Percentiles rank a stretch among this genome's conserved stretches.
These are phyloP conservation scores for Urophycis tenuis DNA, from an alignment of 2,797 vertebrate genomes.

Conservation along the genomic window DNA sequence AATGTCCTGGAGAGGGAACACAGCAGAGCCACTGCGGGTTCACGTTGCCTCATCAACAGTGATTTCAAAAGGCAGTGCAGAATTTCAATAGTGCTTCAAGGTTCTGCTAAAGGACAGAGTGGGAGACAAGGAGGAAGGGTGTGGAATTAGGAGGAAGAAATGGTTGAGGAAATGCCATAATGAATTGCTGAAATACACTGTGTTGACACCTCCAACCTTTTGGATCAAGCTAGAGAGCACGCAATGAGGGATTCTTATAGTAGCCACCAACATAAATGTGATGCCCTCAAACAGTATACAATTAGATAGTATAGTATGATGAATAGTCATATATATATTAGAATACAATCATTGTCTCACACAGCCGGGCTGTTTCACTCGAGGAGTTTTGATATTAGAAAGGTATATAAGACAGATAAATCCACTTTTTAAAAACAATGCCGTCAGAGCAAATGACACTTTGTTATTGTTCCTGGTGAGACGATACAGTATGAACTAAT, in stretches of 20 bases:
- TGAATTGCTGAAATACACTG: constrained; percentile 52
- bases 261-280: constrained; percentile 40
- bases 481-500: constrained; percentile 30
- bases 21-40: constrained; percentile 57
- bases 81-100: constrained; percentile 74
- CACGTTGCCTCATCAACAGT: constrained; percentile 72
- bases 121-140: constrained; percentile 27
- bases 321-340: neutral
- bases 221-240: constrained; percentile 46
- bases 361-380: neutral
- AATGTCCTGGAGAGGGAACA: constrained; percentile 67
- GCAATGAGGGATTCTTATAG: constrained; percentile 41
- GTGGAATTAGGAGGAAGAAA: constrained; percentile 33
- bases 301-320: neutral
- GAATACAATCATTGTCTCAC: neutral
- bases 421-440: constrained; percentile 9
- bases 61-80: constrained; percentile 71
- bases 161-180: constrained; percentile 42
- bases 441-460: constrained; percentile 17
- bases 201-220: constrained; percentile 64
- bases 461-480: constrained; percentile 10
- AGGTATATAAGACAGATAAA: neutral
- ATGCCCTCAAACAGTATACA: constrained; percentile 23
- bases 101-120: constrained; percentile 69
- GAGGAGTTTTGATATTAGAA: neutral